Evolutionary conservation across 92 coral and sea anemone genomes (phyloP).

Genomic region (Paramuricea clavata): DNA sequence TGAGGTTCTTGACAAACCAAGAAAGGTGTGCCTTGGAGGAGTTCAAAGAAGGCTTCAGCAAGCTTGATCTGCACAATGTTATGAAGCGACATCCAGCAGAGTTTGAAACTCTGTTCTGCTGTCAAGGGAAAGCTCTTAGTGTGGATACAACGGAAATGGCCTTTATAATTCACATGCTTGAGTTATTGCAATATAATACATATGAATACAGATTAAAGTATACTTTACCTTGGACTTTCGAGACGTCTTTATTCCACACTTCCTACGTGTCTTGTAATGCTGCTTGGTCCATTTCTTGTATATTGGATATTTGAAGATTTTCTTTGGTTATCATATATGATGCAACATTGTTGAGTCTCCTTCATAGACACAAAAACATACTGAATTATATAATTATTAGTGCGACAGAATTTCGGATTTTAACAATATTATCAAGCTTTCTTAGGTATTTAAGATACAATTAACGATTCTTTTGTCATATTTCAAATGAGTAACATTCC

Average conservation of each 20-base stretch:
- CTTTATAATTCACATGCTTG: too few relatives aligned
- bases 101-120: too few relatives aligned
- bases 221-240: background rate
- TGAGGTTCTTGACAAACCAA: too few relatives aligned
- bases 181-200: too few relatives aligned
- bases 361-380: background rate
- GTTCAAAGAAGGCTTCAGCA: too few relatives aligned
- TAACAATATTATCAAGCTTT: background rate
- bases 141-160: too few relatives aligned
- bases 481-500: background rate
- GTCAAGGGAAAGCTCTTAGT: too few relatives aligned
- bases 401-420: background rate
- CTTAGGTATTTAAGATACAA: background rate
- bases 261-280: background rate
- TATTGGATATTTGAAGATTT: background rate
- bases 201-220: background rate
- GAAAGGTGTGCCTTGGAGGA: too few relatives aligned
- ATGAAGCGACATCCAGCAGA: too few relatives aligned
- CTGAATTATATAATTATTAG: background rate
- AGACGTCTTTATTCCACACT: background rate
- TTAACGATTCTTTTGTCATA: too few relatives aligned
- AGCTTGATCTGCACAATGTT: too few relatives aligned
- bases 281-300: background rate
- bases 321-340: background rate
- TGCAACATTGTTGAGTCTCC: slow-evolving; percentile 25